Conservation (phyloP, 2,113 vertebrate species). For the Mystacornis crossleyi region DNA sequence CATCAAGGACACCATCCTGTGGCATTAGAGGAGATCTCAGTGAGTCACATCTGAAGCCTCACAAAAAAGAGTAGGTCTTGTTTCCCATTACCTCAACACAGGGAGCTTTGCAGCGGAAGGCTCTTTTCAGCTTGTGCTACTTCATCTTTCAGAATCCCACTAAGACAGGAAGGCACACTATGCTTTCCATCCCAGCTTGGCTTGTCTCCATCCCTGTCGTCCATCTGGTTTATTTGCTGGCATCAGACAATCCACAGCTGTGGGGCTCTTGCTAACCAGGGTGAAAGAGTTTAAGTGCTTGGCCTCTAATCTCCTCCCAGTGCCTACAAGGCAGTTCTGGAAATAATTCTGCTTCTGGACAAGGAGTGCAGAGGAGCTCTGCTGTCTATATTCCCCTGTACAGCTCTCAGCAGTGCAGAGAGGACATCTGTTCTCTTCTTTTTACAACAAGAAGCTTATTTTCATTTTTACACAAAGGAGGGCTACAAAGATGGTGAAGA, state of each 20-base stretch:
- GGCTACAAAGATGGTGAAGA: not conserved
- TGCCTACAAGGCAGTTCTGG: not conserved
- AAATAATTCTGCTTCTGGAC: conserved; percentile 2
- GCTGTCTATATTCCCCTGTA: not conserved
- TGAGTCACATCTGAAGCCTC: not conserved
- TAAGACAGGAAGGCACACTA: conserved; percentile 40
- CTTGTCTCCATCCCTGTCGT: conserved; percentile 8
- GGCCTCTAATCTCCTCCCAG: not conserved
- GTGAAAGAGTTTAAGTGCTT: conserved; percentile 22
- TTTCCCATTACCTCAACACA: not conserved
- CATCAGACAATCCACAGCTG: conserved; percentile 53
- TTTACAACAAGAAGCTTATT: not conserved
- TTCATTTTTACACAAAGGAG: not conserved
- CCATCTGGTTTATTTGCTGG: conserved; percentile 69
- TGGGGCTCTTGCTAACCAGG: conserved; percentile 54
- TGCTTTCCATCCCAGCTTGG: conserved; percentile 55
- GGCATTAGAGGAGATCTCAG: not conserved
- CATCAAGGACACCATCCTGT: not conserved
- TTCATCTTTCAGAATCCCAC: conserved; percentile 54
- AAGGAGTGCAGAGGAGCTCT: not conserved
- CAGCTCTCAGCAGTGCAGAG: not conserved
- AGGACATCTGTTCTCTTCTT: not conserved
- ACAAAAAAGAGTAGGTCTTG: not conserved
- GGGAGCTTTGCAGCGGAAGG: not conserved
- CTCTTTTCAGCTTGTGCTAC: conserved; percentile 23